Evolutionary conservation across 1,140 invertebrate species (phyloP), one percentile per base, ranked within the genome.

Genomic region (Lepeophtheirus salmonis): DNA sequence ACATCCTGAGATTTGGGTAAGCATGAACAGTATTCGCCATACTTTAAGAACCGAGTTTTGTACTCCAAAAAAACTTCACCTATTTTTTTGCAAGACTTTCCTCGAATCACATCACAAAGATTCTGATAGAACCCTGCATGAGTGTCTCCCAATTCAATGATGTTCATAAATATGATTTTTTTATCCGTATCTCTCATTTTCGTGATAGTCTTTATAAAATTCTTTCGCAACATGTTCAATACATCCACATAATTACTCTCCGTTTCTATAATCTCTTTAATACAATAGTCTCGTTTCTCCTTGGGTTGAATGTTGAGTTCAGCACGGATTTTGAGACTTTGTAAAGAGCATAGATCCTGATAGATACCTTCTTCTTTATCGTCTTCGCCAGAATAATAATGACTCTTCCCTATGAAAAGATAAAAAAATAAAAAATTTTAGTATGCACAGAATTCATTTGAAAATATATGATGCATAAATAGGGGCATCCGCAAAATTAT

Each of bases 201-300:
- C 13, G 30, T 60, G 16, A 60, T 60, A 17, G 30, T 12, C 30
- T 50, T 50, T 67, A 86, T 79, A 67, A 89, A 92, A 69, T 85
- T 80, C 61, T 78, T 78, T 57, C 84, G 80, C 48, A 97, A 78
- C 74, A 89, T 92, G 66, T 80, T 80, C 16, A 98, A 75, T 30
- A 94, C 92, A 65, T 94, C 87, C 17, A 95, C 82, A 70, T 97
- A 98, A 73, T 97, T 97, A 63, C 83, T 84, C 72, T 98, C 94
- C 0, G 94, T 97, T 71, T 96, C 90, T 13, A 96, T 78, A 2
- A 98, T 74, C 72, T 98, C 94, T 66, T 89, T 83, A 63, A 97
- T 85, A 54, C 94, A 91, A 70, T 91, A 91, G 72, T 97, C 91
- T 61, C 90, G 75, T 72, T 95, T 95, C 69, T 89, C 87, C 24